These are phyloP conservation scores for Pseudois nayaur DNA, from an alignment of 2,113 vertebrate species.

Conservation along the genomic window DNA sequence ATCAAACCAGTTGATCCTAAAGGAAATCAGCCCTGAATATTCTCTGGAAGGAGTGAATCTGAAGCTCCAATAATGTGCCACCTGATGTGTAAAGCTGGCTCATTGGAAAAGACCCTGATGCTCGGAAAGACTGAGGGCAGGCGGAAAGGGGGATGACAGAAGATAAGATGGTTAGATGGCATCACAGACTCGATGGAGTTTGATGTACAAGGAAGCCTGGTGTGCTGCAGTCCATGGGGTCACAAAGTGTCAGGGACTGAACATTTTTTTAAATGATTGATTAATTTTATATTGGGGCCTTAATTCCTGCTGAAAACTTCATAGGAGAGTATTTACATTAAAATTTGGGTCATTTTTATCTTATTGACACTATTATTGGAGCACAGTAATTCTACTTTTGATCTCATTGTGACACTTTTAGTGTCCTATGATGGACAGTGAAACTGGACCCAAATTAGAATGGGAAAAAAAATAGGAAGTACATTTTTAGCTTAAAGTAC, in stretches of 20 bases:
- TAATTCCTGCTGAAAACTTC: conserved; percentile 22
- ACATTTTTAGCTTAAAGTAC: neutral
- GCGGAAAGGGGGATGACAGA: neutral
- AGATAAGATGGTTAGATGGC: neutral
- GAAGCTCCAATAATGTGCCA: neutral
- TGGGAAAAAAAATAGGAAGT: neutral
- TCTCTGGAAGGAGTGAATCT: neutral
- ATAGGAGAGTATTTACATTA: neutral
- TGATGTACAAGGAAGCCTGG: neutral
- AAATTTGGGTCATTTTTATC: neutral
- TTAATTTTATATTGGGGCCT: neutral
- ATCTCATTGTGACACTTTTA: neutral
- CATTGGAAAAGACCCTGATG: neutral
- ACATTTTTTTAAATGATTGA: neutral
- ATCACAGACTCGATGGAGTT: neutral
- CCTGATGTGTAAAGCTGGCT: neutral
- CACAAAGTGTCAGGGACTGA: neutral
- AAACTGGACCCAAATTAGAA: neutral
- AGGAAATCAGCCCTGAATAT: neutral
- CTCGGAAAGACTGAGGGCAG: neutral
- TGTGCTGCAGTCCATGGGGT: neutral
- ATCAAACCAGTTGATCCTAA: neutral
- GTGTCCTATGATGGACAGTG: neutral
- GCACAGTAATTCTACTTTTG: neutral
- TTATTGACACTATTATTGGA: neutral